Conservation (phyloP, 2,113 vertebrate genomes). For the Albula glossodonta region DNA sequence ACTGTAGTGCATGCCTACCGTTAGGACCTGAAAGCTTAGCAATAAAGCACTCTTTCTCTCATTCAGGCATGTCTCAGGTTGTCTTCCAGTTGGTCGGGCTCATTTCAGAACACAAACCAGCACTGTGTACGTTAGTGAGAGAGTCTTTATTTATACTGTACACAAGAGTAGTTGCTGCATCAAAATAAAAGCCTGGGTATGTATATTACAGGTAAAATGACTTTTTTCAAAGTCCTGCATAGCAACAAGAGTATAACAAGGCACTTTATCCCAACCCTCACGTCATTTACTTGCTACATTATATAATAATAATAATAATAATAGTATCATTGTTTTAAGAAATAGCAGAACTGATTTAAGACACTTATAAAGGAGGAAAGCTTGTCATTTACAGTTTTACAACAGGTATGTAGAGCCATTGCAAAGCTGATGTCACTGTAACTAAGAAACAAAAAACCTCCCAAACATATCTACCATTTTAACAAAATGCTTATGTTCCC, state of each 20-base stretch:
- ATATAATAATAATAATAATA: conserved; percentile 13
- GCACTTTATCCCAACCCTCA: background rate
- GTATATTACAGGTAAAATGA: conserved; percentile 45
- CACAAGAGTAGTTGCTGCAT: conserved; percentile 55
- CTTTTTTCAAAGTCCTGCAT: conserved; percentile 17
- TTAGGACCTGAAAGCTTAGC: background rate
- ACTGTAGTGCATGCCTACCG: background rate
- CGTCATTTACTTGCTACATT: conserved; percentile 2
- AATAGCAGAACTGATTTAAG: background rate
- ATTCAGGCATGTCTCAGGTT: background rate
- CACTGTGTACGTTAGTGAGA: conserved; percentile 44
- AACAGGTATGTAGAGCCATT: background rate
- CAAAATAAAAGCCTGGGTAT: conserved; percentile 34
- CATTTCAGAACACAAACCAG: background rate
- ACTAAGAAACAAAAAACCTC: background rate
- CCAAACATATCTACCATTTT: background rate
- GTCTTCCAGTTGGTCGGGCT: background rate
- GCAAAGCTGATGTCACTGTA: background rate
- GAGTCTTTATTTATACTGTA: conserved; percentile 62
- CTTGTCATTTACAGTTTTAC: conserved; percentile 11
- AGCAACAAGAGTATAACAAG: conserved; percentile 22
- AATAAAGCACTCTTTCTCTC: background rate
- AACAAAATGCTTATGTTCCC: background rate
- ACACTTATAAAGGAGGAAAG: conserved; percentile 1
- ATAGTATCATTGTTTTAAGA: conserved; percentile 19